phyloP scores from a whole-genome alignment of 2,113 vertebrate genomes.

The Gadus macrocephalus region DNA sequence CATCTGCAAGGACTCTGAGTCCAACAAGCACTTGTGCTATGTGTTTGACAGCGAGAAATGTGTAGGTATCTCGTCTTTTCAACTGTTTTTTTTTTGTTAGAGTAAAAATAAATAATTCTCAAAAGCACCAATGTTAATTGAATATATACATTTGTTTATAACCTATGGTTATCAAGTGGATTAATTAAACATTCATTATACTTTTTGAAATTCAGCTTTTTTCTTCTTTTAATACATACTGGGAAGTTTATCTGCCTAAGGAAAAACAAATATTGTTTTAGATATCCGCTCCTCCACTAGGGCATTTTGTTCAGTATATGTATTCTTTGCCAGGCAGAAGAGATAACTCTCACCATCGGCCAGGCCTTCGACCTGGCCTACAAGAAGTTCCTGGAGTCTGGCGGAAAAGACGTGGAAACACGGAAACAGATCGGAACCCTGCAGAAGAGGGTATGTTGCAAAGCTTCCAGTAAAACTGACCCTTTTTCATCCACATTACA shows the following conservation, averaged over 20 bases:
- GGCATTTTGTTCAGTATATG: no score
- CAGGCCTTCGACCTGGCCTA: slow-evolving; percentile 98
- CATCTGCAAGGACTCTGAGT: slow-evolving; percentile 98
- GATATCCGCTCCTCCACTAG: background rate
- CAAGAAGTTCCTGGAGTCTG: slow-evolving; percentile 98
- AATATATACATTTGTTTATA: no score
- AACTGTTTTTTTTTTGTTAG: background rate
- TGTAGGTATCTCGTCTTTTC: slow-evolving; percentile 77
- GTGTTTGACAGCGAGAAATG: slow-evolving; percentile 99
- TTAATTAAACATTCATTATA: no score
- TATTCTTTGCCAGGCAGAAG: slow-evolving; percentile 79
- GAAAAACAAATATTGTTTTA: background rate
- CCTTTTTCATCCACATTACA: background rate
- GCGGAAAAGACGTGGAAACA: slow-evolving; percentile 97
- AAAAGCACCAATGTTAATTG: background rate
- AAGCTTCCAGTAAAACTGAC: background rate
- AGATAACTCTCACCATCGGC: slow-evolving; percentile 97
- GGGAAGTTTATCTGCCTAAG: background rate
- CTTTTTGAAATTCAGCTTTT: no score
- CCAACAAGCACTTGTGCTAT: slow-evolving; percentile 96
- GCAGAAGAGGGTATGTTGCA: slow-evolving; percentile 87
- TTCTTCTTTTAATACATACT: no score
- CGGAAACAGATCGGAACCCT: slow-evolving; percentile 94
- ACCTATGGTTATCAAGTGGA: no score
- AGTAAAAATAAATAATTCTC: background rate